phyloP scores from a whole-genome alignment of 2,888 invertebrate species.

The Zygaena filipendulae region DNA sequence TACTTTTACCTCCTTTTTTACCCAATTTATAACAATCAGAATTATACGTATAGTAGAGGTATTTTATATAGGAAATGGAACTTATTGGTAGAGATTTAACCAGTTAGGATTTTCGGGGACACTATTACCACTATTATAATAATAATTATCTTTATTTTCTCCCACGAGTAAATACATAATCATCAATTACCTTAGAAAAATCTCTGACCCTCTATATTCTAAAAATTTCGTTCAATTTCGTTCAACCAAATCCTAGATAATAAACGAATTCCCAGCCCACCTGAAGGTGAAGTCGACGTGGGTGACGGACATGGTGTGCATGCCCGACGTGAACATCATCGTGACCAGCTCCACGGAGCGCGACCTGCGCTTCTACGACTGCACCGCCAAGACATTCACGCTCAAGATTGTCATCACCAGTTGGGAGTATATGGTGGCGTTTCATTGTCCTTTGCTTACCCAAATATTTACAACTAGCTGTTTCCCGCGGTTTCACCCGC shows the following conservation, averaged over 20 bases:
- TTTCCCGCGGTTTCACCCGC: too few species aligned
- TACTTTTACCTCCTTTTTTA: neutral
- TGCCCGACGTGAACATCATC: constrained; percentile 82
- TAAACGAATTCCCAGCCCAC: too few species aligned
- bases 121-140: too few species aligned
- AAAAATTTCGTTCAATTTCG: too few species aligned
- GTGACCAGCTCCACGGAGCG: constrained; percentile 82
- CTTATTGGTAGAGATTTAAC: too few species aligned
- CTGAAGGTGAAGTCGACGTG: constrained; percentile 73
- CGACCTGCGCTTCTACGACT: constrained; percentile 84
- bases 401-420: constrained; percentile 76
- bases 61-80: neutral
- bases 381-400: constrained; percentile 77
- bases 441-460: too few species aligned
- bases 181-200: neutral
- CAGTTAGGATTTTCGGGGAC: too few species aligned
- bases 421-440: constrained; percentile 63
- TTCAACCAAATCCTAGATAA: too few species aligned
- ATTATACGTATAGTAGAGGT: neutral
- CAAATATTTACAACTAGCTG: too few species aligned
- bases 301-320: constrained; percentile 78
- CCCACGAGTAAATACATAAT: neutral
- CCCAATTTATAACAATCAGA: too few species aligned
- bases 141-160: too few species aligned
- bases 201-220: too few species aligned